phyloP scores from a whole-genome alignment of 2,797 vertebrate genomes.

The Sarcophilus harrisii region DNA sequence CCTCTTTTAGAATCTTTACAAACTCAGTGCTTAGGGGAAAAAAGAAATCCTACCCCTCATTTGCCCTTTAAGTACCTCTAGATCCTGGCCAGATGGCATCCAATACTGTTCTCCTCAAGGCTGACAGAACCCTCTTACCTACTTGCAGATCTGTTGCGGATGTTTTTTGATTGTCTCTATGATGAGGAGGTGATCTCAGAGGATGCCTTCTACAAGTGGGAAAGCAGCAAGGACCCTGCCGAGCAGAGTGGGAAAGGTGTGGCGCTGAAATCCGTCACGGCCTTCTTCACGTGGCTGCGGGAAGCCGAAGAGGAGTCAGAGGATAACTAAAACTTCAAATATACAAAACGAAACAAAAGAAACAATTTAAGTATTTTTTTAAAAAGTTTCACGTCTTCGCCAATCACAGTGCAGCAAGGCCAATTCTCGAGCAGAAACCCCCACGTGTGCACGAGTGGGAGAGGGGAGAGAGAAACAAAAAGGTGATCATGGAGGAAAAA shows the following conservation, averaged over 20 bases:
- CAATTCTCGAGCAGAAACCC: conserved; percentile 86
- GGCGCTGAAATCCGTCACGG: conserved; percentile 96
- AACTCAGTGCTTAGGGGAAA: neutral
- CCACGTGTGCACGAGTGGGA: conserved; percentile 86
- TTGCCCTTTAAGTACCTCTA: neutral
- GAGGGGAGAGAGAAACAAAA: conserved; percentile 81
- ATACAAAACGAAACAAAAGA: conserved; percentile 78
- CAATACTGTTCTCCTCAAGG: neutral
- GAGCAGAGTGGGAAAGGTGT: conserved; percentile 96
- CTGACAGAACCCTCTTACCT: conserved; percentile 1
- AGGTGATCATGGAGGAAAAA: conserved; percentile 89
- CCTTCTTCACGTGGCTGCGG: conserved; percentile 98
- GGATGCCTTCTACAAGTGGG: conserved; percentile 99
- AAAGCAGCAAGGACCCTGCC: conserved; percentile 95
- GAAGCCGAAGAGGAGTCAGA: conserved; percentile 99
- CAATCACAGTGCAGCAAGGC: conserved; percentile 90
- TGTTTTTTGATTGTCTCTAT: conserved; percentile 99
- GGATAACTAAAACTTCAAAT: conserved; percentile 93
- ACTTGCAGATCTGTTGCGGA: conserved; percentile 93
- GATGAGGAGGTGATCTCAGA: conserved; percentile 99
- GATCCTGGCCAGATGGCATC: too few species aligned
- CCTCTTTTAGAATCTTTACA: neutral
- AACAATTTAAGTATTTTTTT: conserved; percentile 90
- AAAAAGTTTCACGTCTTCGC: conserved; percentile 87
- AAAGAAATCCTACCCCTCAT: neutral